phyloP scores from a whole-genome alignment of 2,113 vertebrate genomes.

The Emydura subglobosa region DNA sequence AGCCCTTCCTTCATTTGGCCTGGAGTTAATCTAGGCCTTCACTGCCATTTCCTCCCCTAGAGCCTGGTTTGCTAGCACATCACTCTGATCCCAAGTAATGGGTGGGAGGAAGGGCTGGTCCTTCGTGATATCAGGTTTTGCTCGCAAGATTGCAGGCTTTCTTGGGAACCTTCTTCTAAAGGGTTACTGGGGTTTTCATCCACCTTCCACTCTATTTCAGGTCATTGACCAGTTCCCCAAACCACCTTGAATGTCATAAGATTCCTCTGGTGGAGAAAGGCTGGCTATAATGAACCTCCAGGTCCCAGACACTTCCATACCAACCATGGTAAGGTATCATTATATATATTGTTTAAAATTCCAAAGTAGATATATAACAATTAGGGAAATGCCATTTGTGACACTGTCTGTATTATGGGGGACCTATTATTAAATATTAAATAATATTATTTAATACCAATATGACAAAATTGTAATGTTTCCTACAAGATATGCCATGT shows the following conservation, averaged over 20 bases:
- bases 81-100: neutral
- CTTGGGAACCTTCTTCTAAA: neutral
- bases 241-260: neutral
- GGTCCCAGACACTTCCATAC: neutral
- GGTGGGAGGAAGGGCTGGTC: neutral
- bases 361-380: conserved; percentile 21
- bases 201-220: conserved; percentile 11
- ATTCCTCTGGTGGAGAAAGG: neutral
- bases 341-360: neutral
- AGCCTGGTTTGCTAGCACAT: conserved; percentile 21
- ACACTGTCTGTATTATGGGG: too few relatives aligned
- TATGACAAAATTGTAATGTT: too few relatives aligned
- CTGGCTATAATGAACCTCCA: neutral
- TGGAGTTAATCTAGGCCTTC: neutral
- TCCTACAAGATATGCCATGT: too few relatives aligned
- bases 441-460: too few relatives aligned
- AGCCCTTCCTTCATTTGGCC: neutral
- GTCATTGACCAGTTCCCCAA: conserved; percentile 2
- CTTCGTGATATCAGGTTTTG: neutral
- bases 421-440: too few relatives aligned
- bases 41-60: conserved; percentile 1
- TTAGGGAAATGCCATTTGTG: conserved; percentile 5
- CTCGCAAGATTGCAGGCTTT: neutral
- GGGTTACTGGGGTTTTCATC: neutral
- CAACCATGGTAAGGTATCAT: neutral